A percentile compares a stretch with the other conserved stretches of the same genome.
Evolutionary conservation across 2,888 invertebrate species (phyloP).

Genomic region (Lasiommata megera): DNA sequence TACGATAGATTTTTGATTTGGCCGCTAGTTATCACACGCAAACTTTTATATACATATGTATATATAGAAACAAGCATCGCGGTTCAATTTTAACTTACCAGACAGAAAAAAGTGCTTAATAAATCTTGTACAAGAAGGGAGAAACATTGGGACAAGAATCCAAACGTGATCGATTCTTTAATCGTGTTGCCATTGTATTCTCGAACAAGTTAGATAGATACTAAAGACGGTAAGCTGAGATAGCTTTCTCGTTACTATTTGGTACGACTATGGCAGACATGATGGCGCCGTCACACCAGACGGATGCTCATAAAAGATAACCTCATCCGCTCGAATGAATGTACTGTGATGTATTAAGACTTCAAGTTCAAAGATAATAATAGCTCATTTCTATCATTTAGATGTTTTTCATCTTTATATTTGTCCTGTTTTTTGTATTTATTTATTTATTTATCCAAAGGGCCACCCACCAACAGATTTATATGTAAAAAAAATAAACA

Average conservation of each 20-base stretch:
- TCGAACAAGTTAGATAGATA: constrained; percentile 14
- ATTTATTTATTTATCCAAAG: too few relatives aligned
- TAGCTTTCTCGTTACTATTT: constrained; percentile 39
- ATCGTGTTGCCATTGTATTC: constrained; percentile 10
- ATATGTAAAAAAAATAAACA: too few relatives aligned
- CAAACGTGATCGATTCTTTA: constrained; percentile 17
- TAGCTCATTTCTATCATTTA: neutral
- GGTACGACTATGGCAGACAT: constrained; percentile 48
- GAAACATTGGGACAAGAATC: neutral
- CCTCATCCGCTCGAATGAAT: constrained; percentile 43
- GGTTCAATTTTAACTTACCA: neutral
- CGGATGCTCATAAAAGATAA: constrained; percentile 59
- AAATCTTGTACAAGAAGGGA: neutral
- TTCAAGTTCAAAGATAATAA: constrained; percentile 34
- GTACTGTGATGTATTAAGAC: constrained; percentile 43
- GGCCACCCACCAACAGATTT: too few relatives aligned
- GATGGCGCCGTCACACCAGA: constrained; percentile 54
- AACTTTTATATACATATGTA: too few relatives aligned
- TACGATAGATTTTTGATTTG: too few relatives aligned
- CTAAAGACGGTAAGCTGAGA: constrained; percentile 27
- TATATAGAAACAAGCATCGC: neutral
- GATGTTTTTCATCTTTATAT: too few relatives aligned
- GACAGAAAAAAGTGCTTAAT: neutral
- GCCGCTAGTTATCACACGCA: too few relatives aligned
- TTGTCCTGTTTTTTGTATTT: too few relatives aligned